Conservation (phyloP, 2,888 invertebrate species). For the Monopis laevigella region DNA sequence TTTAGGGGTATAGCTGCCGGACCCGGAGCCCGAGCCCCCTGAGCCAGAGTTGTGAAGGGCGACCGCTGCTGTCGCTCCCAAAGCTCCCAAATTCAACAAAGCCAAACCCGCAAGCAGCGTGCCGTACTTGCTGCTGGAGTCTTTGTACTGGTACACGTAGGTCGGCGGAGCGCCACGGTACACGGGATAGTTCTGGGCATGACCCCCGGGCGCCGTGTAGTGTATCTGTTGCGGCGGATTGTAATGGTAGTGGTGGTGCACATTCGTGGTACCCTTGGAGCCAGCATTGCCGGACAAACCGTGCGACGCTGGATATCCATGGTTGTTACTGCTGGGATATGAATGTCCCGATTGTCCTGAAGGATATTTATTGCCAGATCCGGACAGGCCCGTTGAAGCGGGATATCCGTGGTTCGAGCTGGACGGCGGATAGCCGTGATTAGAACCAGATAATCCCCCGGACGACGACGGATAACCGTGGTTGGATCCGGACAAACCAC, state of each 20-base stretch:
- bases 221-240: constrained; percentile 46
- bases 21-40: constrained; percentile 21
- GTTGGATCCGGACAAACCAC: constrained; percentile 27
- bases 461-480: constrained; percentile 35
- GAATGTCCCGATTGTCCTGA: constrained; percentile 3
- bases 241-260: constrained; percentile 46
- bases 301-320: constrained; percentile 24
- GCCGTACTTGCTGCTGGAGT: constrained; percentile 54
- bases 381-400: constrained; percentile 1
- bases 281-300: constrained; percentile 20
- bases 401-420: constrained; percentile 5
- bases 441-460: constrained; percentile 19
- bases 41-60: constrained; percentile 23
- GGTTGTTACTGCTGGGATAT: constrained; percentile 10
- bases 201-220: constrained; percentile 37
- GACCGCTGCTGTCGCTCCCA: constrained; percentile 32
- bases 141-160: constrained; percentile 48
- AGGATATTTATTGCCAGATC: constrained; percentile 1
- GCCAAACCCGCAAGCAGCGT: constrained; percentile 48
- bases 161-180: constrained; percentile 45
- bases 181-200: constrained; percentile 39
- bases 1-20: constrained; percentile 33
- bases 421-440: constrained; percentile 14
- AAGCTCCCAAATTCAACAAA: constrained; percentile 46
- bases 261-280: constrained; percentile 27